Percentiles rank a stretch among this genome's conserved stretches.
These are phyloP conservation scores for Conistra vaccinii DNA, from an alignment of 2,888 invertebrate genomes.

Conservation along the genomic window DNA sequence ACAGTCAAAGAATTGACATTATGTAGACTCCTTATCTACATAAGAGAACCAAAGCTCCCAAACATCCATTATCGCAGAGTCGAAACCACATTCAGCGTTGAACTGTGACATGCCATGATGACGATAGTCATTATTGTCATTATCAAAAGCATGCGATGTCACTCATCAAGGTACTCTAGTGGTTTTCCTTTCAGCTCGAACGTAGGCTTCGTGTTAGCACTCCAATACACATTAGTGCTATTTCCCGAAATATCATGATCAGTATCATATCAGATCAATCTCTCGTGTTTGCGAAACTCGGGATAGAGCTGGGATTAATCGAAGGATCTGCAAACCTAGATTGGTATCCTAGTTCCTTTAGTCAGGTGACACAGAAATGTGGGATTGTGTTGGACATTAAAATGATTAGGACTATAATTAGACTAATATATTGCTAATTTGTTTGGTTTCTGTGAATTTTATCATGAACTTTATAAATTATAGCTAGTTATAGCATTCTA, in stretches of 20 bases:
- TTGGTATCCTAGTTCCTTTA: neutral
- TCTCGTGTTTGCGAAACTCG: constrained; percentile 5
- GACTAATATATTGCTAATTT: neutral
- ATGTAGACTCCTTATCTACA: neutral
- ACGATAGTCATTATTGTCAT: neutral
- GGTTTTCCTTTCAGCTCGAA: constrained; percentile 8
- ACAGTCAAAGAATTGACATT: neutral
- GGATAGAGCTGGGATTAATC: neutral
- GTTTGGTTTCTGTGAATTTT: neutral
- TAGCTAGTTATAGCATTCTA: too few species aligned
- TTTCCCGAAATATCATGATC: constrained; percentile 22
- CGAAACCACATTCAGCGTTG: neutral
- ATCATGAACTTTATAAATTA: too few species aligned
- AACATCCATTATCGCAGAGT: neutral
- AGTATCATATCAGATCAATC: too few species aligned
- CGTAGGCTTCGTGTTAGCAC: constrained; percentile 29
- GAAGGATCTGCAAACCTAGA: constrained; percentile 19
- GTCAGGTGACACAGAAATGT: neutral
- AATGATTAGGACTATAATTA: neutral
- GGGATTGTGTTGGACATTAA: neutral
- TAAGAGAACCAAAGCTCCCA: too few species aligned
- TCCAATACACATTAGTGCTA: constrained; percentile 32
- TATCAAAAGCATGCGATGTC: neutral
- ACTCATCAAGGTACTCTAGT: neutral
- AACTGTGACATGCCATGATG: neutral